Evolutionary conservation across 2,888 invertebrate species (phyloP), one percentile per base, ranked within the genome.

Genomic region (Exocentrus adspersus): DNA sequence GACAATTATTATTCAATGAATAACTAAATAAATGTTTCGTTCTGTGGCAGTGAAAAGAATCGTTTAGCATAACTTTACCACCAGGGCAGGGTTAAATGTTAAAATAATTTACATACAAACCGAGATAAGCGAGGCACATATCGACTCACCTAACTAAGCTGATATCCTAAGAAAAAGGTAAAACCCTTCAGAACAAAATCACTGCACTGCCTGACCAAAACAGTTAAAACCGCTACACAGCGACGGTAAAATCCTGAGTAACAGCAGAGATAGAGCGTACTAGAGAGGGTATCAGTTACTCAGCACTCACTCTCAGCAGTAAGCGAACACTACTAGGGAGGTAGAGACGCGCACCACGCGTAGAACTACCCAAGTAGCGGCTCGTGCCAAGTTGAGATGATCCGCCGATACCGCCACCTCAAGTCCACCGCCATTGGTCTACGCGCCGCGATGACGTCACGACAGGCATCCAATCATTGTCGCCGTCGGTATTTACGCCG

Each of bases 371-470:
- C 75, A 74, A 77, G 75, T 75, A 76, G 77, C 75, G 76, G 78
- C 79, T 76, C 79, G 79, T 80, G 79, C 81, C 80, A 80, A 80
- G 80, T 78, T 77, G 77, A 79, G 78, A 80, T 77, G 80, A 79
- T 81, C 80, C 78, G 75, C 74, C 78, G 79, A 79, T 79, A 78
- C 79, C 80, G 80, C 80, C 79, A 79, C 79, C 76, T 75, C 77
- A 75, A 77, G 65, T 72, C 76, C 82, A 81, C 82, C 83, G 71
- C 76, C 78, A 83, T 83, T 83, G 82, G 83, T 80, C 80, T 79
- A 79, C 78, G 78, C 69, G 69, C 68, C 64, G 63, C 69, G 64
- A 75, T 81, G 81, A 82, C 83, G 83, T 83, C 79, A 78, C 76
- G 62, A 66, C 71, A 73, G 67, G 62, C 75, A 72, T 73, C 80